Evolutionary conservation across 2,797 vertebrate species (phyloP), one percentile per base, ranked within the genome.

Genomic region (Cossypha dichroa): DNA sequence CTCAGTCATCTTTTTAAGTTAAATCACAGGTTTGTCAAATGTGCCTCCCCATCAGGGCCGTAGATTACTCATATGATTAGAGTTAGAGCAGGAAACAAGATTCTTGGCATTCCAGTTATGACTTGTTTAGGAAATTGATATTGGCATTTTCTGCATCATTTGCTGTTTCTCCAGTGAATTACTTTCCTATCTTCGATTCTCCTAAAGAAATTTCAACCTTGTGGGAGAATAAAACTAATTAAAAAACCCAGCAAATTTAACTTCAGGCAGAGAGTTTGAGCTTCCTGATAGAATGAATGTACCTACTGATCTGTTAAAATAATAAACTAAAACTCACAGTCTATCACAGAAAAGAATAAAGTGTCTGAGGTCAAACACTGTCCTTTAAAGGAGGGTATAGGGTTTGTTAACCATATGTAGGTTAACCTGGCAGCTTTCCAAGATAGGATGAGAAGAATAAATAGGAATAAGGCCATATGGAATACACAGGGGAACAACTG

Each of bases 91-190:
- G 0, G 67, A 96, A 97, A 95, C 59, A 77, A 68, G 78, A 67
- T 77, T 69, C 90, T 90, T 95, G 90, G 87, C 94, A 93, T 95
- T 96, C 88, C 94, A 92, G 84, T 96, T 98, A 96, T 95, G 77
- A 96, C 93, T 97, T 94, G 75, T 96, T 98, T 97, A 95, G 94
- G 90, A 97, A 97, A 97, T 95, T 93, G 93, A 94, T 97, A 97
- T 96, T 97, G 97, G 85, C 96, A 94, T 97, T 98, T 98, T 97
- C 94, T 95, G 88, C 96, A 94, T 94, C 73, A 95, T 95, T 97
- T 96, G 70, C 70, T 94, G 95, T 90, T 96, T 94, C 94, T 96
- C 93, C 38, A 55, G 66, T 55, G 87, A 97, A 91, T 95, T 96
- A 82, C 82, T 94, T 97, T 93, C 91, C 91, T 67, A 59, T 84